These are phyloP conservation scores for Apamea epomidion DNA, from an alignment of 2,888 invertebrate genomes.

Conservation along the genomic window DNA sequence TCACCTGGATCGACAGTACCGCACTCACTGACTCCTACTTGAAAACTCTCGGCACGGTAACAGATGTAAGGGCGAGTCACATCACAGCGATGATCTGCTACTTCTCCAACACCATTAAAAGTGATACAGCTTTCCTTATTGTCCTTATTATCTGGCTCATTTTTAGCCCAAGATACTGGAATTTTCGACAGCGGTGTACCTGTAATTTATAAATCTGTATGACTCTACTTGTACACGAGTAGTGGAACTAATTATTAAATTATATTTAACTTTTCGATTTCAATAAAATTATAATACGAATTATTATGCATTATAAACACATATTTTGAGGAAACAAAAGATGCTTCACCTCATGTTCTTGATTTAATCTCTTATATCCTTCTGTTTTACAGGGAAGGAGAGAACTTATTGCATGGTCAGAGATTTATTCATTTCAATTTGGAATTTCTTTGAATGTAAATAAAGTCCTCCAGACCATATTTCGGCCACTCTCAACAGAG, in stretches of 20 bases:
- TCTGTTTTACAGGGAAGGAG: not conserved
- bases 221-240: not conserved
- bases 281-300: not conserved
- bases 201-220: conserved; percentile 28
- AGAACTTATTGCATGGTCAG: not conserved
- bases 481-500: no score
- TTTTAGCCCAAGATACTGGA: conserved; percentile 49
- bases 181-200: conserved; percentile 53
- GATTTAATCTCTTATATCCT: accelerated
- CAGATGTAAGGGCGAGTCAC: conserved; percentile 59
- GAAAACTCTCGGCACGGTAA: conserved; percentile 27
- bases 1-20: conserved; percentile 57
- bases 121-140: conserved; percentile 63
- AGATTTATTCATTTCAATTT: not conserved
- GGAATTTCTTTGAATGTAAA: not conserved
- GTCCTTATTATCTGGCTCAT: conserved; percentile 57
- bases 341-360: not conserved
- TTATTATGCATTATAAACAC: not conserved
- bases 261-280: not conserved
- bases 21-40: conserved; percentile 38
- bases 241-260: not conserved
- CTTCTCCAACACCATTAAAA: conserved; percentile 48
- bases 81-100: conserved; percentile 50
- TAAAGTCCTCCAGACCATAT: no score
- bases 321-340: not conserved